Base-by-base conservation (phyloP, 2,113 vertebrate species). In the Nothoprocta perdicaria region DNA sequence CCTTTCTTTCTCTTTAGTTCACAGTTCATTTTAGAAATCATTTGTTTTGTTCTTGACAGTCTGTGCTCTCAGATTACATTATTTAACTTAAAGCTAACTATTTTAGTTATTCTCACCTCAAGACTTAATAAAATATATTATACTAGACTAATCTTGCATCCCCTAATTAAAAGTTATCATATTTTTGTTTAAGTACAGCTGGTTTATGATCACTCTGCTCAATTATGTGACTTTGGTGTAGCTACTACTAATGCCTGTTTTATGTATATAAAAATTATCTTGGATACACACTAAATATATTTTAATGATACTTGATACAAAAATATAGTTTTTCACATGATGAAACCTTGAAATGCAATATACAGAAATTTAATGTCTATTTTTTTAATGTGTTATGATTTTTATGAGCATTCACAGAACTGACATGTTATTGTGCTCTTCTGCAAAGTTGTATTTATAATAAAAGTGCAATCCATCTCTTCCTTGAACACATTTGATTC, bases 281-380 rank as follows among this genome's bases (percentile, higher is more conserved):
- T 72, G 79, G 43, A 72, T 63, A 23, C 10, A 61, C 53, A 71
- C 50, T 66, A 31, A 43, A 52, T 66, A 52, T 79, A 38, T 79
- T 41, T 79, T 38, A 46, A 38, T 40, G 46, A 63, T 40, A 23
- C 45, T 40, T 78, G 38, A 31, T 77, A 72, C 16, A 81, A 48
- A 48, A 92, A 66, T 60, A 77, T 82, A 87, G 46, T 91, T 95
- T 92, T 91, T 83, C 57, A 88, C 10, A 0, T 29, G 24, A 72
- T 12, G 16, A 7, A 89, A 83, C 5, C 77, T 88, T 66, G 48
- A 40, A 88, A 82, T 80, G 12, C 9, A 78, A 15, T 58, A 53
- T 18, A 94, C 38, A 86, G 67, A 82, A 53, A 86, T 69, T 8
- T 53, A 68, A 57, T 53, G 8, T 48, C 67, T 95, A 80, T 85